Base-by-base conservation (phyloP, 2,888 invertebrate species). In the Diaperis boleti region DNA sequence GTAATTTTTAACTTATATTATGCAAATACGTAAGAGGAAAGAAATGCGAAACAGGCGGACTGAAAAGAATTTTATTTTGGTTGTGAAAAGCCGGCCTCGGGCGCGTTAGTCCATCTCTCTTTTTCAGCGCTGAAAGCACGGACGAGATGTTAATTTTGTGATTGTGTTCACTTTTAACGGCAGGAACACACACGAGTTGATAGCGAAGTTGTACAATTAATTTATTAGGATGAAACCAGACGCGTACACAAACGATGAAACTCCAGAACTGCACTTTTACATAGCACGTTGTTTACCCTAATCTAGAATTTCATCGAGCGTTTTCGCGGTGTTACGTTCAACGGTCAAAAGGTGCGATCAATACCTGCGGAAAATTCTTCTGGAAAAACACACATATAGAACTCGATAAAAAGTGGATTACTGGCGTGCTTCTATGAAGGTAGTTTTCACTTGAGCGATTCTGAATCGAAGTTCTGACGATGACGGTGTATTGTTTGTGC, bases 1-100 rank as follows among this genome's bases (percentile, higher is more conserved):
- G 50, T 50, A 42, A 33, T 44, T 55, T 55, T 55, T 33, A 33
- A 17, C 17, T 55, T 42, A 37, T 39, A 52, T 52, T 44, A 55
- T 44, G 42, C 31, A 44, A 55, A 55, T 55, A 29, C 13, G 31
- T 44, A 15, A 29, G 17, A 7, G 13, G 35, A 17, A 54, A 42
- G 44, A 44, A 31, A 55, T 33, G 20, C 33, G 42, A 42, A 31
- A 44, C 42, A 13, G 22, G 20, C 26, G 4, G 37, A 50, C 20
- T 22, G 39, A 26, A 37, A 37, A 7, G 13, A 39, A 35, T 50
- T 52, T 50, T 52, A 35, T 35, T 50, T 50, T 45, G 26, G 17
- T 45, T 45, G n/a, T 45, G 45, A 13, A 45, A 14, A 45, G 14
- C 45, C n/a, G 3, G 29, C 26, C 45, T 22, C 26, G 1, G 20